Evolutionary conservation across 92 coral and sea anemone species (phyloP), one percentile per base, ranked within the genome.

Genomic region (Heteractis magnifica): DNA sequence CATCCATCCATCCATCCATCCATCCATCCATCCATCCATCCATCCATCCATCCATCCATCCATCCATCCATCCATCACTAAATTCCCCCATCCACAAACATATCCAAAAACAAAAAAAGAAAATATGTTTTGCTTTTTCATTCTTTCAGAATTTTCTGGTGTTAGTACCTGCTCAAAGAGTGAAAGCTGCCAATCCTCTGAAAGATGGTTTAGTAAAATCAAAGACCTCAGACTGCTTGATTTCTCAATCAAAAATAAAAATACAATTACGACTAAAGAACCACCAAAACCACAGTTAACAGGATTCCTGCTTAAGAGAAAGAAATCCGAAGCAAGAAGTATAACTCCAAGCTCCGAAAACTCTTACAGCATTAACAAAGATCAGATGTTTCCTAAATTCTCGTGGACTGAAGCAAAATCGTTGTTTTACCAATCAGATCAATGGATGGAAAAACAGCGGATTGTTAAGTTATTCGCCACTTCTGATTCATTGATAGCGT

Each of bases 401-500:
- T 74, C 76, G 10, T 74, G 49, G 52, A 10, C 55, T 10, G 83
- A 85, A 52, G 53, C 52, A 10, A 81, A 84, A 75, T 78, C 87
- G 6, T 18, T 79, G 44, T 62, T 88, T 65, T 65, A 82, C 55
- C 68, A 18, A 21, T 77, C 86, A 23, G 88, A 88, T 56, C 58
- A 80, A 7, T 88, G 91, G 89, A 86, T 82, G 81, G 85, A 91
- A 68, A 51, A 75, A 64, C 82, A 77, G 44, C n/a, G 12, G 34
- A 76, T 91, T 34, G 79, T 49, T 1, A 83, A 86, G 14, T 44
- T 91, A 49, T 88, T 77, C 23, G 82, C 88, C n/a, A 85, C 85
- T 34, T 87, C 90, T 52, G 88, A 87, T 20, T 91, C 94, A 41
- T 73, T 91, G 76, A 52, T 88, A 10, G 81, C 85, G 11, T 81